Evolutionary conservation across 2,113 vertebrate genomes (phyloP).

Genomic region (Progne subis): DNA sequence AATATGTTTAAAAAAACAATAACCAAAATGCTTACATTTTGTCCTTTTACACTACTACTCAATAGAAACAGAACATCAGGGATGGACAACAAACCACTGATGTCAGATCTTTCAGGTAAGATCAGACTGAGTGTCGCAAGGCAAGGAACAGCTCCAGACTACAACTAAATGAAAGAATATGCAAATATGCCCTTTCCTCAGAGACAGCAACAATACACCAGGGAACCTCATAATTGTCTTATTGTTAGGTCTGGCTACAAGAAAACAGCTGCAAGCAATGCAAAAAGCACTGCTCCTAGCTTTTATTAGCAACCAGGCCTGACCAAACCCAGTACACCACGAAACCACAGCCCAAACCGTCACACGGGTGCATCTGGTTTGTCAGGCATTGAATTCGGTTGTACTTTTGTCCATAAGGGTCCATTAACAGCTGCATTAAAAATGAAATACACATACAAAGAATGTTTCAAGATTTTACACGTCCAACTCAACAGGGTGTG

Average conservation of each 20-base stretch:
- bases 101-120: not conserved
- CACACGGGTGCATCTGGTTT: rapidly evolving
- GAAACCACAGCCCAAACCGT: not conserved
- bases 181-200: not conserved
- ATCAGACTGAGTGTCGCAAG: not conserved
- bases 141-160: not conserved
- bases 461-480: not conserved
- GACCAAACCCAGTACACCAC: rapidly evolving
- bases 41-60: not conserved
- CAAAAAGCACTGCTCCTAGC: not conserved
- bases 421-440: not conserved
- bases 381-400: not conserved
- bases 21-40: not conserved
- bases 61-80: not conserved
- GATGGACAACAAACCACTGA: not conserved
- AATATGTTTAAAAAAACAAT: not conserved
- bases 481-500: rapidly evolving
- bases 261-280: not conserved
- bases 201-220: not conserved
- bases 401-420: not conserved
- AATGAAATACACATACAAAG: rapidly evolving
- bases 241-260: rapidly evolving
- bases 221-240: too few species aligned
- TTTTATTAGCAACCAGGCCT: not conserved
- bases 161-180: not conserved